A percentile compares a stretch with the other conserved stretches of the same genome.
phyloP scores from a whole-genome alignment of 2,888 invertebrate species.

The Ligdia adustata region DNA sequence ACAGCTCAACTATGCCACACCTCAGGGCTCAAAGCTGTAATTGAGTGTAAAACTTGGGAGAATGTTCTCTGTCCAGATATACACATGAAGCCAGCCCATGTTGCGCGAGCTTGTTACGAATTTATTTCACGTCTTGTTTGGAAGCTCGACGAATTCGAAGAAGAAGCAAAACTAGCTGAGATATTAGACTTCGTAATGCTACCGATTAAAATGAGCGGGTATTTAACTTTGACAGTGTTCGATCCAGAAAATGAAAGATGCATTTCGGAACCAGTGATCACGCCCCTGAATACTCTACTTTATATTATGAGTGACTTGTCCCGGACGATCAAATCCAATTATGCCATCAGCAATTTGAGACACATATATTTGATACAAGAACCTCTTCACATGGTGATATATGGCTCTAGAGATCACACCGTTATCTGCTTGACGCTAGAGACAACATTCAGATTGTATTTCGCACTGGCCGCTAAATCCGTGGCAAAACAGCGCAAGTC shows the following conservation, averaged over 20 bases:
- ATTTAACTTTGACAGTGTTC: slow-evolving; percentile 30
- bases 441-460: slow-evolving; percentile 12
- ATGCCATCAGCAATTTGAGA: slow-evolving; percentile 34
- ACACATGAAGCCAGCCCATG: slow-evolving; percentile 27
- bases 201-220: slow-evolving; percentile 40
- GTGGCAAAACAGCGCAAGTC: slow-evolving; percentile 6
- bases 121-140: slow-evolving; percentile 44
- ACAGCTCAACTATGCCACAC: slow-evolving; percentile 40
- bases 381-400: slow-evolving; percentile 11
- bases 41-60: slow-evolving; percentile 42
- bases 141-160: slow-evolving; percentile 44
- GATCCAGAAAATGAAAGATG: slow-evolving; percentile 37
- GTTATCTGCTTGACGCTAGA: slow-evolving; percentile 7
- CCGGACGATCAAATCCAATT: slow-evolving; percentile 36
- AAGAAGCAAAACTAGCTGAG: slow-evolving; percentile 41
- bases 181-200: slow-evolving; percentile 39
- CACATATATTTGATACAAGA: slow-evolving; percentile 10
- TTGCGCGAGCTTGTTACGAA: slow-evolving; percentile 38
- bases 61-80: slow-evolving; percentile 31
- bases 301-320: slow-evolving; percentile 38
- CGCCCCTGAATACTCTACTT: slow-evolving; percentile 36
- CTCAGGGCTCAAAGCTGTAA: slow-evolving; percentile 41
- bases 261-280: slow-evolving; percentile 35
- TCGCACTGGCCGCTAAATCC: slow-evolving; percentile 10
- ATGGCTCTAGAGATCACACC: slow-evolving; percentile 17